Conservation (phyloP, 2,797 vertebrate species). For the Sandelia bainsii region DNA sequence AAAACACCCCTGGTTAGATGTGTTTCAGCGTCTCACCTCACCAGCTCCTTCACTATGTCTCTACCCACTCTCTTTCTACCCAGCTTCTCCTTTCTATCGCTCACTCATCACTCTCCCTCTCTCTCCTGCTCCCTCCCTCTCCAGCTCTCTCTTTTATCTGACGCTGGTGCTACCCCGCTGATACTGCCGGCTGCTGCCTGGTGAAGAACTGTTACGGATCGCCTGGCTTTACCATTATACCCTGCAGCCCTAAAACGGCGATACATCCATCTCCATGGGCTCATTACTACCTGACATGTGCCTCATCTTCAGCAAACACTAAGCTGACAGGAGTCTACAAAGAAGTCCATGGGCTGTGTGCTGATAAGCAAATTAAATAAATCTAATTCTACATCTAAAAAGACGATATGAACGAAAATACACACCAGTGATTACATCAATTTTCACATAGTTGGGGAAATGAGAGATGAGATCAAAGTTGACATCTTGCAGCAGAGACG, state of each 20-base stretch:
- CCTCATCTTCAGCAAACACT: conserved; percentile 73
- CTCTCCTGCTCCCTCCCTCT: conserved; percentile 84
- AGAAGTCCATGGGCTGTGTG: conserved; percentile 42
- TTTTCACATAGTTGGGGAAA: conserved; percentile 54
- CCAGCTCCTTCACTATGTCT: conserved; percentile 79
- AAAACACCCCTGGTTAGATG: conserved; percentile 81
- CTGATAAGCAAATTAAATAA: conserved; percentile 57
- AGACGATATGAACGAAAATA: conserved; percentile 35
- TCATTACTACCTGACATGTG: conserved; percentile 78
- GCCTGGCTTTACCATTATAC: conserved; percentile 95
- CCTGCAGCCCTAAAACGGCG: conserved; percentile 92
- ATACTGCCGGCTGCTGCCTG: conserved; percentile 96
- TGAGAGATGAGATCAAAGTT: conserved; percentile 56
- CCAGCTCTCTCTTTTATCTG: conserved; percentile 88
- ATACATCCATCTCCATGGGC: conserved; percentile 85
- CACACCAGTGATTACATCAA: conserved; percentile 60
- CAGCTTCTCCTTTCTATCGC: conserved; percentile 81
- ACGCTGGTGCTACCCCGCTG: conserved; percentile 90
- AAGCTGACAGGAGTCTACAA: conserved; percentile 65
- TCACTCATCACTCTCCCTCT: conserved; percentile 85
- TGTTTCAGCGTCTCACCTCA: conserved; percentile 82
- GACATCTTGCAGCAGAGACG: conserved; percentile 45
- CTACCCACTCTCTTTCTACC: conserved; percentile 79
- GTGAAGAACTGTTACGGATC: conserved; percentile 97
- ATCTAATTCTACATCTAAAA: conserved; percentile 58